Base-by-base conservation (phyloP, 2,113 vertebrate species). In the Periophthalmus modestus region DNA sequence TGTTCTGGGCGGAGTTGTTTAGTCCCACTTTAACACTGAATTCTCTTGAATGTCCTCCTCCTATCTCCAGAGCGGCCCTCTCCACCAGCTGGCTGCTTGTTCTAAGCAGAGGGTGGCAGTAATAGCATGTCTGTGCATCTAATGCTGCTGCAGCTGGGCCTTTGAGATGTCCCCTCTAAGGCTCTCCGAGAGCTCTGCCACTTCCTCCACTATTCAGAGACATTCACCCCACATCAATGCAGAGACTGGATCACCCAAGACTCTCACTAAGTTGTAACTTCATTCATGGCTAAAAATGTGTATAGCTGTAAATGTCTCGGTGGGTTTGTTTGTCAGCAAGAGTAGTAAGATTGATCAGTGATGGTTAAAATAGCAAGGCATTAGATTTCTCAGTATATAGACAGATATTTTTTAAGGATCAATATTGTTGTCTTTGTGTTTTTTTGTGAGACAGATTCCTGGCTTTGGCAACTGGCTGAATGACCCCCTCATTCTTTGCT, bases 101-200 rank as follows among this genome's bases (percentile, higher is more conserved):
- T 70, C 79, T 59, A 48, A 67, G 28, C 55, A 39, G 59, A 66
- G 61, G 21, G 48, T 39, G 18, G 73, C 63, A 66, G 81, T 78
- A 74, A 83, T 84, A 66, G 65, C 78, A 68, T 73, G 74, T 67
- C 2, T 68, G 76, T 23, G 58, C 71, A 75, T 77, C 70, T 78
- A 80, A 83, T 69, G 74, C 75, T 75, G 80, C 66, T 36, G 69
- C 85, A 82, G 85, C 84, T 84, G 82, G 66, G 72, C 61, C 61
- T 54, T 39, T 78, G 73, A 79, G 77, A 73, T 70, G 69, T 74
- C 77, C 70, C 66, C 73, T 77, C 67, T 48, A 33, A 71, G 72
- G 67, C 75, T 54, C 62, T 43, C 66, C 54, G 1, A 34, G 46
- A 74, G 61, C 50, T 68, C 52, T 21, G 52, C 52, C 52, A 18